Percentiles rank a stretch among this genome's conserved stretches.
These are phyloP conservation scores for Loris lydekkerianus DNA, from an alignment of 2,797 vertebrate species.

Conservation along the genomic window DNA sequence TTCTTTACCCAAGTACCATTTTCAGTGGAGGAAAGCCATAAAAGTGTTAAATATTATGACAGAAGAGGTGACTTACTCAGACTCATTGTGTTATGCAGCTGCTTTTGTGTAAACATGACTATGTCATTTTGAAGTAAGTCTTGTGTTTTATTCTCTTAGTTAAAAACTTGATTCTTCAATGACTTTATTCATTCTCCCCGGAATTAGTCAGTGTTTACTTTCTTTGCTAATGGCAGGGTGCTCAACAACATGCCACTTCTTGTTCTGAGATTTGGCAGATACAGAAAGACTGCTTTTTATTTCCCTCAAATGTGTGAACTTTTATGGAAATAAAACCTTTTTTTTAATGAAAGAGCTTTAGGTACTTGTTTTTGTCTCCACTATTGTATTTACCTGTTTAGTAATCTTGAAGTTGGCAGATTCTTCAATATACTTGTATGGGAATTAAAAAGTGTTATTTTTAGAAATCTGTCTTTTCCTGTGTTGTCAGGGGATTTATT, in stretches of 20 bases:
- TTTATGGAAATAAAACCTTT: slow-evolving; percentile 69
- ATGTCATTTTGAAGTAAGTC: slow-evolving; percentile 16
- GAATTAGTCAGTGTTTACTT: slow-evolving; percentile 79
- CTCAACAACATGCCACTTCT: slow-evolving; percentile 84
- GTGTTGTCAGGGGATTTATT: slow-evolving; percentile 23
- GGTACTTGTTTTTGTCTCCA: slow-evolving; percentile 63
- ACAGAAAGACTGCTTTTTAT: slow-evolving; percentile 58
- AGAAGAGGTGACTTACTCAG: not conserved
- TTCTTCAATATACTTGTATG: not conserved
- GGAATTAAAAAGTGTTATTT: slow-evolving; percentile 11
- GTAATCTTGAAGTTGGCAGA: slow-evolving; percentile 32
- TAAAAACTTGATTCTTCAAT: slow-evolving; percentile 78
- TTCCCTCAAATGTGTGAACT: slow-evolving; percentile 79
- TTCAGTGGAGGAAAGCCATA: slow-evolving; percentile 3
- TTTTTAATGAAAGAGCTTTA: slow-evolving; percentile 49
- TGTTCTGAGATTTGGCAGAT: slow-evolving; percentile 83
- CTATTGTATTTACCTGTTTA: slow-evolving; percentile 40
- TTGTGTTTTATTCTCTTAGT: slow-evolving; percentile 64
- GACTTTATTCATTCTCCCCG: slow-evolving; percentile 74
- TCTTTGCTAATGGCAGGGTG: slow-evolving; percentile 80
- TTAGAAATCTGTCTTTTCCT: not conserved
- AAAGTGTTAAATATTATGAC: slow-evolving; percentile 33
- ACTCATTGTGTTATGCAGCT: not conserved
- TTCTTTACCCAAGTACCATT: not conserved
- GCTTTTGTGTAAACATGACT: slow-evolving; percentile 66